Evolutionary conservation across 2,797 vertebrate species (phyloP).

Genomic region (Myotis pilosus): DNA sequence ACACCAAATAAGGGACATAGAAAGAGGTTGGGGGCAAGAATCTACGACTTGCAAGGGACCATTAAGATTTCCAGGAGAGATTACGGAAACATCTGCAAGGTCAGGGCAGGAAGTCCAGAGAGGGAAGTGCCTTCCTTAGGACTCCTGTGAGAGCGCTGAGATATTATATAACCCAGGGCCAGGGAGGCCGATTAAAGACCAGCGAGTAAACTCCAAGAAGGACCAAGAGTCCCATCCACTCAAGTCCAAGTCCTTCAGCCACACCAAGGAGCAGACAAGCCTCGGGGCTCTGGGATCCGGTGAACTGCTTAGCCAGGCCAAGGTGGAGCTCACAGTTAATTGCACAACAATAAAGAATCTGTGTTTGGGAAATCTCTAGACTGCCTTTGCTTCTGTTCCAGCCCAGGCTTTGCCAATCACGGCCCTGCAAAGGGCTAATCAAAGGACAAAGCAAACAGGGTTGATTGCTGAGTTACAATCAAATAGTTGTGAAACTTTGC

Average conservation of each 20-base stretch:
- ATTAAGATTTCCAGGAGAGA: slow-evolving; percentile 39
- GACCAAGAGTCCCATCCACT: background rate
- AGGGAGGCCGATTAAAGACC: background rate
- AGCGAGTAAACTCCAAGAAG: background rate
- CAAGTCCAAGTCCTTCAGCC: background rate
- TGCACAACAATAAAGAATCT: background rate
- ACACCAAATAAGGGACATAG: background rate
- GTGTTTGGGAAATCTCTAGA: background rate
- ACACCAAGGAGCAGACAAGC: background rate
- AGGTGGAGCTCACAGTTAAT: background rate
- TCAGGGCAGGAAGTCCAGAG: slow-evolving; percentile 30
- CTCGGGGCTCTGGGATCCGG: too few species aligned
- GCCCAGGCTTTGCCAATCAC: background rate
- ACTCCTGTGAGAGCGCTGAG: background rate
- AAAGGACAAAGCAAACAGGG: background rate
- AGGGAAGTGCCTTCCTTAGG: background rate
- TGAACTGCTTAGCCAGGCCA: background rate
- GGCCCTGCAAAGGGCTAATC: background rate
- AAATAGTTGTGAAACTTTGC: background rate
- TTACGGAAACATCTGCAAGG: slow-evolving; percentile 57
- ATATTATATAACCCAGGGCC: background rate
- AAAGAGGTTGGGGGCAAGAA: background rate
- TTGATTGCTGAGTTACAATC: background rate
- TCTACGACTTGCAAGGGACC: background rate
- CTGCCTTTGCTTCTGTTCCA: background rate